Conservation (phyloP, 1,140 invertebrate genomes). For the Cepaea nemoralis region DNA sequence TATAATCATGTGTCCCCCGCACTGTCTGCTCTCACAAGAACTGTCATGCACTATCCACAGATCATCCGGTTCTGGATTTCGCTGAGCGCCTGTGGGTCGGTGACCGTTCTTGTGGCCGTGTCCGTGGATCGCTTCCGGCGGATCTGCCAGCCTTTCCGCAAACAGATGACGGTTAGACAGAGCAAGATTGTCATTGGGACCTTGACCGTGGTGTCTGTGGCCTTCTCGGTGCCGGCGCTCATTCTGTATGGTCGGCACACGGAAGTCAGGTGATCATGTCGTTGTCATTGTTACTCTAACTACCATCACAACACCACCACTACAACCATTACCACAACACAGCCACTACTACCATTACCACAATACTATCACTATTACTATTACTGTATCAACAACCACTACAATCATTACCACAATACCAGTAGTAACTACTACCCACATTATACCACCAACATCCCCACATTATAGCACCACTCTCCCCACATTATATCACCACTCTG, state of each 20-base stretch:
- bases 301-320: background rate
- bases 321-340: background rate
- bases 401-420: background rate
- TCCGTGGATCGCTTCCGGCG: conserved; percentile 44
- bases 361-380: background rate
- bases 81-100: conserved; percentile 41
- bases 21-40: no score
- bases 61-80: conserved; percentile 36
- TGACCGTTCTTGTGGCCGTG: conserved; percentile 41
- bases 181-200: background rate
- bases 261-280: background rate
- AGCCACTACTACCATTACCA: background rate
- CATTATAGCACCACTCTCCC: no score
- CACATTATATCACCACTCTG: no score
- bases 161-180: conserved; percentile 26
- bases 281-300: background rate
- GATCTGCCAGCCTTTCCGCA: conserved; percentile 43
- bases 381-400: background rate
- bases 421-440: background rate
- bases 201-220: background rate
- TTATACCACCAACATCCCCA: background rate
- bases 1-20: no score
- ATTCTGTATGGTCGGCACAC: conserved; percentile 23
- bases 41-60: background rate
- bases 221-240: background rate